Evolutionary conservation across 2,888 invertebrate species (phyloP).

Genomic region (Resseliella maxima): DNA sequence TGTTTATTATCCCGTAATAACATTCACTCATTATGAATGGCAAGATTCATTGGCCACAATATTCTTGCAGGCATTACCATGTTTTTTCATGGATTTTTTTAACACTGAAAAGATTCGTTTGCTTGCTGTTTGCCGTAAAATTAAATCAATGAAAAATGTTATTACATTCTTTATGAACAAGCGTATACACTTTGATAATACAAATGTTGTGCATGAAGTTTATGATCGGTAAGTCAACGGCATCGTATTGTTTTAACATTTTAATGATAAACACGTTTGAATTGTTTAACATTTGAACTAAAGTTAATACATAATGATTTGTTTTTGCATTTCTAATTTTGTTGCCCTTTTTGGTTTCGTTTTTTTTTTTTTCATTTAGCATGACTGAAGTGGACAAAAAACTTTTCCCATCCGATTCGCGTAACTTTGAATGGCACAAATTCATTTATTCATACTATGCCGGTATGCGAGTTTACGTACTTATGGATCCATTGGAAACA

Average conservation of each 20-base stretch:
- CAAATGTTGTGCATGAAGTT: conserved; percentile 16
- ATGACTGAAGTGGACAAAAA: conserved; percentile 20
- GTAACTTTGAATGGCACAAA: not conserved
- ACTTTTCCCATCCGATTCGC: conserved; percentile 28
- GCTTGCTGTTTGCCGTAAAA: conserved; percentile 21
- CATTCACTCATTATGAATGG: conserved; percentile 31
- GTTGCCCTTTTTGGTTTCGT: not conserved
- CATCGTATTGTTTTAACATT: not conserved
- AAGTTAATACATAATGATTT: not conserved
- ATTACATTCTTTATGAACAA: conserved; percentile 1
- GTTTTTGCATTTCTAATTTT: too few species aligned
- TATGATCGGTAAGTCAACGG: not conserved
- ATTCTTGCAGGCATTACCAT: not conserved
- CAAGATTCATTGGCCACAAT: not conserved
- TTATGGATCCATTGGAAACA: conserved; percentile 34
- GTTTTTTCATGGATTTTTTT: conserved; percentile 16
- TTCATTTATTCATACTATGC: conserved; percentile 3
- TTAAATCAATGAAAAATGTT: conserved; percentile 19
- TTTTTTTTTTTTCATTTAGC: not conserved
- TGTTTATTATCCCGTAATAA: not conserved
- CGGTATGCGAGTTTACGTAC: conserved; percentile 6
- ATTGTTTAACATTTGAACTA: conserved; percentile 12
- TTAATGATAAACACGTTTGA: not conserved
- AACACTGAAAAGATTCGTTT: not conserved
- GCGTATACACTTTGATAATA: conserved; percentile 16